Percentiles rank a stretch among this genome's conserved stretches.
phyloP scores from a whole-genome alignment of 2,113 vertebrate species.

The Willisornis vidua region DNA sequence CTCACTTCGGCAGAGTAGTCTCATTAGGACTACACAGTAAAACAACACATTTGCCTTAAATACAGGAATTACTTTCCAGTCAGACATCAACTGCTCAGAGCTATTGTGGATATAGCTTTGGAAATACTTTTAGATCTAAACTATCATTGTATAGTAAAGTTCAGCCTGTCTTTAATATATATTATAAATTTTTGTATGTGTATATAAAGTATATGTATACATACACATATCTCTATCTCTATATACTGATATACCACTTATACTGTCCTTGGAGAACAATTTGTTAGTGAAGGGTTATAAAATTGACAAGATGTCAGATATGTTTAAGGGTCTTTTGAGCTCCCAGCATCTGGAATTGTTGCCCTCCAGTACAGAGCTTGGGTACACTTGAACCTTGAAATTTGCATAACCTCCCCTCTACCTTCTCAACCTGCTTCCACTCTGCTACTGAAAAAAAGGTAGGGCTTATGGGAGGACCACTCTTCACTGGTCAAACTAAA shows the following conservation, averaged over 20 bases:
- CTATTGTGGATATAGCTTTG: conserved; percentile 34
- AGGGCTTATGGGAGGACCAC: not conserved
- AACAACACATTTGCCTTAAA: conserved; percentile 2
- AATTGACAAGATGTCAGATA: not conserved
- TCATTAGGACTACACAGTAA: conserved; percentile 7
- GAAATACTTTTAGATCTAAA: conserved; percentile 28
- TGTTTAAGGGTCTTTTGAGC: not conserved
- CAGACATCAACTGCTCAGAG: conserved; percentile 49
- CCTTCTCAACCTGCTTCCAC: not conserved
- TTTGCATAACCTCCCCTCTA: accelerated
- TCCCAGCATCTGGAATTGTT: not conserved
- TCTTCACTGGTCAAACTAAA: not conserved
- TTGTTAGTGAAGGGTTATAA: not conserved
- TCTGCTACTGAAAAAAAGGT: not conserved
- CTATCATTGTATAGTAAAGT: not conserved
- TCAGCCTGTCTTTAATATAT: not conserved
- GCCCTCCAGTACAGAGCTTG: not conserved
- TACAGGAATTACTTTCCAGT: conserved; percentile 57
- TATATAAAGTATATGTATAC: not conserved
- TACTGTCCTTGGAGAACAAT: not conserved
- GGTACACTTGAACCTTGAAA: not conserved
- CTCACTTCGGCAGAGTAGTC: not conserved
- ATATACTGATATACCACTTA: not conserved
- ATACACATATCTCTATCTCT: no score
- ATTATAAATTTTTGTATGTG: not conserved